Percentiles rank a stretch among this genome's conserved stretches.
These are phyloP conservation scores for Cyanoliseus patagonus DNA, from an alignment of 2,113 vertebrate species.

Conservation along the genomic window DNA sequence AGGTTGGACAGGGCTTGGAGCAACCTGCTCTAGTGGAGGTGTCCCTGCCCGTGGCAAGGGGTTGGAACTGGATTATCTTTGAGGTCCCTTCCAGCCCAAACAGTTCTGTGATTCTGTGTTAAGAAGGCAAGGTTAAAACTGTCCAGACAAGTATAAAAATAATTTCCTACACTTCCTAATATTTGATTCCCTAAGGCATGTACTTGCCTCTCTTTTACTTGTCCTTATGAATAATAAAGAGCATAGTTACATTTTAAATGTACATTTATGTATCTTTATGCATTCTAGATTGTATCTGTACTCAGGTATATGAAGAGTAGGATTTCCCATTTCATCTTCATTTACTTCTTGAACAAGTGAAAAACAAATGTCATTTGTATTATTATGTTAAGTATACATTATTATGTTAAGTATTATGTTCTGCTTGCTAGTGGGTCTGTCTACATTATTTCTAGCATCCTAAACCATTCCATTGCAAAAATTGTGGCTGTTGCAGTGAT, in stretches of 20 bases:
- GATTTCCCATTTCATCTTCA: not conserved
- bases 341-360: not conserved
- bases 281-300: not conserved
- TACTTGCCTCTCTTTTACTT: not conserved
- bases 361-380: not conserved
- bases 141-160: not conserved
- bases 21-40: not conserved
- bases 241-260: not conserved
- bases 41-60: not conserved
- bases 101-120: not conserved
- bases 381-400: not conserved
- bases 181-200: not conserved
- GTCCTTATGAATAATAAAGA: not conserved
- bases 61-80: not conserved
- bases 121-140: not conserved
- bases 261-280: accelerated
- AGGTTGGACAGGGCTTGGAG: not conserved
- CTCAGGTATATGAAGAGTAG: not conserved
- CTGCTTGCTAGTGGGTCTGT: not conserved
- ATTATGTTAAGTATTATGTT: not conserved
- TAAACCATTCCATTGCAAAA: not conserved
- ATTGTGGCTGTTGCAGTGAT: not conserved
- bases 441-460: not conserved
- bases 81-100: not conserved
- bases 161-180: not conserved